These are phyloP conservation scores for Chromoteleia sp. DNA, from an alignment of 2,888 invertebrate genomes.

Conservation along the genomic window DNA sequence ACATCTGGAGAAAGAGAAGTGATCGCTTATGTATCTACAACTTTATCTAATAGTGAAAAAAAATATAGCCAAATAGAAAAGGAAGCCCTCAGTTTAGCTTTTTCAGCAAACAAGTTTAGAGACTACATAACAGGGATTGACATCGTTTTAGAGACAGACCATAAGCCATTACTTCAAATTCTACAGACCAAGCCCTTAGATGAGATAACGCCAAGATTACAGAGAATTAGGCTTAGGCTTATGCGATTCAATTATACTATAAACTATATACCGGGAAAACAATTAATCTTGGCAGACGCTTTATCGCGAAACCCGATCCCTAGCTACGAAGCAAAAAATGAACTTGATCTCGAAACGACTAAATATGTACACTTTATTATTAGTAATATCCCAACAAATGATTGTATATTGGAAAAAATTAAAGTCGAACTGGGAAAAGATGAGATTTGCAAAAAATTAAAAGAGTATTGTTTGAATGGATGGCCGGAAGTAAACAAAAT, in stretches of 20 bases:
- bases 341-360: constrained; percentile 17
- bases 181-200: constrained; percentile 78
- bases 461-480: constrained; percentile 46
- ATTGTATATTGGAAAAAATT: constrained; percentile 63
- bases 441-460: constrained; percentile 54
- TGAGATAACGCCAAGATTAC: constrained; percentile 79
- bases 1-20: constrained; percentile 72
- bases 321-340: background rate
- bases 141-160: constrained; percentile 80
- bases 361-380: constrained; percentile 62
- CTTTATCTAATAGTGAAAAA: constrained; percentile 72
- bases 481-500: constrained; percentile 64
- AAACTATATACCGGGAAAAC: constrained; percentile 76
- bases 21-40: constrained; percentile 78
- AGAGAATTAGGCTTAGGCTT: constrained; percentile 77
- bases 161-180: constrained; percentile 80
- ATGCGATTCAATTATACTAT: constrained; percentile 75
- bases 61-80: constrained; percentile 81
- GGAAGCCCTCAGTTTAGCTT: constrained; percentile 79
- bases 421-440: constrained; percentile 61
- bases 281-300: constrained; percentile 75
- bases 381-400: constrained; percentile 50
- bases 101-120: constrained; percentile 77
- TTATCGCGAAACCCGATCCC: constrained; percentile 71
- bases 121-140: constrained; percentile 77